Conservation (phyloP, 2,888 invertebrate species). For the Labia minor region DNA sequence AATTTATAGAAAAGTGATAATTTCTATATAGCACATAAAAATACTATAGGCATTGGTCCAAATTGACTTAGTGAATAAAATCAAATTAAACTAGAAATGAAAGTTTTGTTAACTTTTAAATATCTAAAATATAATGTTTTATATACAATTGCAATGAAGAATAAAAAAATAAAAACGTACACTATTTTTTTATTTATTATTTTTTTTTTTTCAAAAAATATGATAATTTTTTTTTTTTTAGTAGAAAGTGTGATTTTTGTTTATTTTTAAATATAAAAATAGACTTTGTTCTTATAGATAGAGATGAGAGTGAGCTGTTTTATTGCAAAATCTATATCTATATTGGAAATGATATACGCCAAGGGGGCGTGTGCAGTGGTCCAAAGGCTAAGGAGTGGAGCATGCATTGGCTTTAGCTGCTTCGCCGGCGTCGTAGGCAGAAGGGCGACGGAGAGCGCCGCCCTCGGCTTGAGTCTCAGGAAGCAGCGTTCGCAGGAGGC, state of each 20-base stretch:
- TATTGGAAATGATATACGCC: neutral
- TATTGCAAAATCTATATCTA: neutral
- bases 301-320: neutral
- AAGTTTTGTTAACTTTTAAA: neutral
- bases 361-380: neutral
- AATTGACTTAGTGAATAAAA: no score
- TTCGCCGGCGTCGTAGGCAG: neutral
- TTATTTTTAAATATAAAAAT: neutral
- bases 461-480: neutral
- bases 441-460: neutral
- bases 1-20: no score
- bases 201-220: neutral
- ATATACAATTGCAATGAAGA: neutral
- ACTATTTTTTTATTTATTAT: no score
- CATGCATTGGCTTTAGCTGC: neutral
- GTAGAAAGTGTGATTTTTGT: neutral
- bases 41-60: no score
- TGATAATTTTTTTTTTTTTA: neutral
- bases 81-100: neutral
- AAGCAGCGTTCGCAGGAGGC: slow-evolving; percentile 31
- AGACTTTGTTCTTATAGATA: neutral
- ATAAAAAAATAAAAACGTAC: neutral
- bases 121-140: neutral
- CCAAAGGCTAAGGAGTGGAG: neutral
- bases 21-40: no score